Evolutionary conservation across 2,797 vertebrate species (phyloP).

Genomic region (Semaprochilodus insignis): DNA sequence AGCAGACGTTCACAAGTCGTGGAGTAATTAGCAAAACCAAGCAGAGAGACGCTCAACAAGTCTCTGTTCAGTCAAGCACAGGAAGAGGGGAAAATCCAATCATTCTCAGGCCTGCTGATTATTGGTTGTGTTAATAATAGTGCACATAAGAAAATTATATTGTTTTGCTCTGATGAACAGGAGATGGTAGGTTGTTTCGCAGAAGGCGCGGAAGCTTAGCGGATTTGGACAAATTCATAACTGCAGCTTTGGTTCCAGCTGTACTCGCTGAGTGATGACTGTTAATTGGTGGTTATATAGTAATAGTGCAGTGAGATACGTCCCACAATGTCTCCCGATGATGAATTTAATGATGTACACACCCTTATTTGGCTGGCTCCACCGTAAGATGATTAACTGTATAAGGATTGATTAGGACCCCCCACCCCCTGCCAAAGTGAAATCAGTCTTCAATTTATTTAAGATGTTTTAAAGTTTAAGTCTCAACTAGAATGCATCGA

Average conservation of each 20-base stretch:
- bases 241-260: not conserved
- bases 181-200: not conserved
- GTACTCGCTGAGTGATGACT: not conserved
- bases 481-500: too few species aligned
- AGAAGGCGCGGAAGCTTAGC: not conserved
- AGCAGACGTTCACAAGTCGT: constrained; percentile 55
- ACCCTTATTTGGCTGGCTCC: not conserved
- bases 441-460: too few species aligned
- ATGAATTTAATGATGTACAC: not conserved
- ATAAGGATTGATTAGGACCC: too few species aligned
- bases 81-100: constrained; percentile 47
- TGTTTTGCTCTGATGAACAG: constrained; percentile 28
- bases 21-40: constrained; percentile 61
- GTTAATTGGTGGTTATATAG: too few species aligned
- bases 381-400: not conserved
- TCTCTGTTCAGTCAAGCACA: constrained; percentile 56
- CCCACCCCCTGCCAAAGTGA: too few species aligned
- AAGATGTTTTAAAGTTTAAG: too few species aligned
- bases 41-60: constrained; percentile 56
- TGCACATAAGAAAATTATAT: constrained; percentile 6
- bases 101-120: constrained; percentile 45
- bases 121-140: constrained; percentile 34
- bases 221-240: not conserved
- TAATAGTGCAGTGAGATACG: not conserved
- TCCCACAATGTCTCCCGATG: not conserved